Base-by-base conservation (phyloP, 1,140 invertebrate species). In the Parasteatoda tepidariorum region DNA sequence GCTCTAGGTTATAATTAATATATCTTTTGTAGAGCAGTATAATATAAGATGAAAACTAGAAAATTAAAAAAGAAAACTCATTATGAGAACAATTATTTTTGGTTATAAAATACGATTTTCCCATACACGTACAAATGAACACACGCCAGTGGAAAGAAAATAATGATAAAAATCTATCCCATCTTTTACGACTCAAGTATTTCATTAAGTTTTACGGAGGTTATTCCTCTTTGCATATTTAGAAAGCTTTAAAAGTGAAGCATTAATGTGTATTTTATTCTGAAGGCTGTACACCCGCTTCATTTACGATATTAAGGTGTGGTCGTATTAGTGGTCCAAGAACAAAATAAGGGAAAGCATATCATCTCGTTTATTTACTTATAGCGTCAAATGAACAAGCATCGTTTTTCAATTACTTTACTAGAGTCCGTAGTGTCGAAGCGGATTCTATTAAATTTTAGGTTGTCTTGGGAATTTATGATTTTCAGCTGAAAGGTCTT, bases 271-370 rank as follows among this genome's bases (percentile, higher is more conserved):
- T 79, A 66, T 68, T 79, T 67, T 68, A 57, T 62, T 41, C 57
- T 82, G 54, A 61, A 70, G 67, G 55, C 66, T 59, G 33, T 62
- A 38, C 18, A 26, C 66, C 24, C 78, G 55, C 55, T 82, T 82
- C 78, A 82, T 82, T 82, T 70, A 70, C 67, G 66, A 81, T 81
- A 81, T 59, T 70, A 82, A 82, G 78, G 78, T 82, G 78, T 82
- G 78, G 78, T 62, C 67, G 31, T 61, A 79, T 79, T 79, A 79
- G 76, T 79, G 64, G 76, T 48, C 62, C 68, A 79, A 79, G 38
- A 79, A 4, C 38, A 48, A 48, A 48, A 18, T 9, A 18, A 48
- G 38, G 38, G 4, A 13, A 18, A 48, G 66, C 41, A n/a, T 48
- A 13, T 48, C 18, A 74, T 66, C 62, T 15, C 68, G 31, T 64